Conservation (phyloP, 2,797 vertebrate genomes). For the Varecia variegata region DNA sequence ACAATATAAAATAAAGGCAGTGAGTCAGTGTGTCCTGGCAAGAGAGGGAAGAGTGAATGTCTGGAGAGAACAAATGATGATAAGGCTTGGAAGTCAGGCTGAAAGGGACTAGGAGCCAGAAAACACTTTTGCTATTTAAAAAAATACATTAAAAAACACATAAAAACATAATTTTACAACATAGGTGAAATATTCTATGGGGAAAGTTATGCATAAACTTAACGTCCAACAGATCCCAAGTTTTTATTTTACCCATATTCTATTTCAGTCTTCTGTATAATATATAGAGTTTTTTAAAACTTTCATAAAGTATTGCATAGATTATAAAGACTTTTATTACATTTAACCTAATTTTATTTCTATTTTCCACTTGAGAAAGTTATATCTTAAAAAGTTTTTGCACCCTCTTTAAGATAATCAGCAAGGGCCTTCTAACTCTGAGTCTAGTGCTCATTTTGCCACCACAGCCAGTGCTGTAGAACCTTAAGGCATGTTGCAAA, state of each 20-base stretch:
- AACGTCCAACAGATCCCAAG: neutral
- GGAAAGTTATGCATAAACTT: neutral
- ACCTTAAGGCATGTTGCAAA: neutral
- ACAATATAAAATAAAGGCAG: neutral
- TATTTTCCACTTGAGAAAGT: neutral
- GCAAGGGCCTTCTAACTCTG: neutral
- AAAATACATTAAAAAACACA: neutral
- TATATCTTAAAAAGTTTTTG: neutral
- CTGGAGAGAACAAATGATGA: neutral
- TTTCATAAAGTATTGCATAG: neutral
- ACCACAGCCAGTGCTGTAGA: neutral
- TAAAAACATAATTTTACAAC: neutral
- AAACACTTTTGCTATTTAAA: neutral
- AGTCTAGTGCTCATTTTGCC: neutral
- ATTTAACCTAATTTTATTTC: neutral
- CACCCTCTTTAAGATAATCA: neutral
- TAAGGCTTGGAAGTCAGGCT: neutral
- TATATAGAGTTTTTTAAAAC: neutral
- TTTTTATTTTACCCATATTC: neutral
- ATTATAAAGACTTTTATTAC: neutral
- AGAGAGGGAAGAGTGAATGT: neutral
- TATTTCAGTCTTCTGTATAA: neutral
- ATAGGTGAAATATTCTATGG: neutral
- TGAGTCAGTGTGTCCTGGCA: neutral
- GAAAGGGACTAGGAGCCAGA: neutral